Evolutionary conservation across 2,797 vertebrate genomes (phyloP), one percentile per base, ranked within the genome.

Genomic region (Melanotaenia nigrans): DNA sequence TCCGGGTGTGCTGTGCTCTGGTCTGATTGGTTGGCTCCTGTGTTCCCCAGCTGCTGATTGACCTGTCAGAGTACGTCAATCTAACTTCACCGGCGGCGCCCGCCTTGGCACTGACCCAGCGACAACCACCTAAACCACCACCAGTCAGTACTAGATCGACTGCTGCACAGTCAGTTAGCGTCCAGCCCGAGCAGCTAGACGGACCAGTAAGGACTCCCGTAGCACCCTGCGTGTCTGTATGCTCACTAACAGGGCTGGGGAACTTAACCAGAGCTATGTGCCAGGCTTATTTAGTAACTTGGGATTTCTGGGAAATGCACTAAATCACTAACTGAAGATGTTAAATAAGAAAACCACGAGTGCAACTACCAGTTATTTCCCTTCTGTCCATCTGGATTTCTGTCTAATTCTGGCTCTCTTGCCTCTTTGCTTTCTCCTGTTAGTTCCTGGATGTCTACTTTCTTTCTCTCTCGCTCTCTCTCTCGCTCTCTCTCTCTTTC

Each of bases 41-140:
- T 93, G 83, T 77, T 79, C 88, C 84, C 75, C 89, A 93, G 92
- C 84, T 94, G 85, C 93, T 94, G 91, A 63, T 76, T 75, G 86
- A 83, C 88, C 86, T 91, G 81, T 93, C 90, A 78, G 88, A 92
- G 78, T 90, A 80, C 79, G 89, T 87, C 85, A 83, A 7, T 82
- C 67, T 93, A 67, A 85, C 82, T 4, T 89, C 85, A 0, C 78
- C 82, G 6, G 40, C 65, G 63, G 69, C 63, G n/a, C 69, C 76
- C 14, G 58, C 73, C 74, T 57, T 42, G 71, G 62, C 85, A 28
- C 66, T 38, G 81, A 78, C 81, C 65, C 82, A 45, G 71, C 79
- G 78, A 9, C 90, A 82, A 54, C 90, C 90, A 40, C 84, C 89
- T 24, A 59, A 93, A 77, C 88, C 89, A 57, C 82, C 87, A 61